Conservation (phyloP, 2,888 invertebrate species). For the Neoaliturus tenellus region DNA sequence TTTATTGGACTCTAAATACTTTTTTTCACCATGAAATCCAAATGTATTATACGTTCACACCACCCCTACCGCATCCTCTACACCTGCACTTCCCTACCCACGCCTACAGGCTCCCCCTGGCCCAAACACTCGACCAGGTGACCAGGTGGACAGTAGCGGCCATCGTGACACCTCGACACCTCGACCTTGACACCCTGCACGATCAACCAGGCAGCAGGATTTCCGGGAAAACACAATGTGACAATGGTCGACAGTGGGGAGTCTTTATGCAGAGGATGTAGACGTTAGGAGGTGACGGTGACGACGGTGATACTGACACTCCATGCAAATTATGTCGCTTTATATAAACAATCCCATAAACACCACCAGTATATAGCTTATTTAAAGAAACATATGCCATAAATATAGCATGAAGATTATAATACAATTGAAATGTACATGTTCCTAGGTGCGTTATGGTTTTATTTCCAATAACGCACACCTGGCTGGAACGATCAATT, state of each 20-base stretch:
- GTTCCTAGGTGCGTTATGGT: not conserved
- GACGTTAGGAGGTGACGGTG: not conserved
- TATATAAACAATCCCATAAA: constrained; percentile 14
- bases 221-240: constrained; percentile 40
- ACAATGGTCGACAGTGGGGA: constrained; percentile 14
- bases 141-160: not conserved
- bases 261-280: constrained; percentile 29
- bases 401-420: not conserved
- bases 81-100: too few species aligned
- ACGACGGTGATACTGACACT: not conserved
- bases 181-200: not conserved
- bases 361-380: not conserved
- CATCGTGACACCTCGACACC: not conserved
- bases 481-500: not conserved
- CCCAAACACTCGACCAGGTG: not conserved
- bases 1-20: too few species aligned
- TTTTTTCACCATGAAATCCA: too few species aligned
- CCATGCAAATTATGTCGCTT: constrained; percentile 16
- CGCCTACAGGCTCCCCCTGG: too few species aligned
- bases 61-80: too few species aligned
- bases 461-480: not conserved
- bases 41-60: too few species aligned
- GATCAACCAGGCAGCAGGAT: not conserved
- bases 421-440: not conserved
- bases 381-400: constrained; percentile 9